Conservation (phyloP, 2,797 vertebrate genomes). For the Pyrocephalus nanus region DNA sequence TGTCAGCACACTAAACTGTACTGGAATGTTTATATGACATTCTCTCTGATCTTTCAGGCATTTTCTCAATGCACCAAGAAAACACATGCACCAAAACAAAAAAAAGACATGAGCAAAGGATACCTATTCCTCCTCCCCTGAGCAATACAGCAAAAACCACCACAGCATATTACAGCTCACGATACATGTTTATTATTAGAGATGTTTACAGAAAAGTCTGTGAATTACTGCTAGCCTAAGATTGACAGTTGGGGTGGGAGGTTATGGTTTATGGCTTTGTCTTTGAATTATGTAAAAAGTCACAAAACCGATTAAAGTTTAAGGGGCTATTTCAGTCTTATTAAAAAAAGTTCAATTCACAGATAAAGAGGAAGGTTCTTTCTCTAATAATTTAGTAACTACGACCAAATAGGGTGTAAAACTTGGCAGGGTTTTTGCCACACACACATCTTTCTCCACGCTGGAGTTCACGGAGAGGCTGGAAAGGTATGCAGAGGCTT, state of each 20-base stretch:
- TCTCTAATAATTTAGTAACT: slow-evolving; percentile 85
- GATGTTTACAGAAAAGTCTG: slow-evolving; percentile 77
- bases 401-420: slow-evolving; percentile 94
- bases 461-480: slow-evolving; percentile 85
- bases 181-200: slow-evolving; percentile 77
- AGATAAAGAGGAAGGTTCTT: slow-evolving; percentile 36
- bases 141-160: not conserved
- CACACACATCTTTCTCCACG: slow-evolving; percentile 86
- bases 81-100: not conserved
- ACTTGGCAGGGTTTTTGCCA: slow-evolving; percentile 88
- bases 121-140: not conserved
- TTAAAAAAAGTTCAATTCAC: slow-evolving; percentile 66
- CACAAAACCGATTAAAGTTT: slow-evolving; percentile 64
- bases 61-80: not conserved
- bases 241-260: slow-evolving; percentile 21
- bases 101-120: not conserved
- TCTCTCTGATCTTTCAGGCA: not conserved
- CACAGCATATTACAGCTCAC: slow-evolving; percentile 52
- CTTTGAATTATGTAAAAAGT: slow-evolving; percentile 75
- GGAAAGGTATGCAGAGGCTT: slow-evolving; percentile 96
- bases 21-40: not conserved
- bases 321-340: slow-evolving; percentile 57
- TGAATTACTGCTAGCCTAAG: slow-evolving; percentile 63
- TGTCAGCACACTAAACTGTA: not conserved
- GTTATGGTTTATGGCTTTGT: slow-evolving; percentile 54